phyloP scores from a whole-genome alignment of 2,888 invertebrate genomes.

The Patella pellucida region DNA sequence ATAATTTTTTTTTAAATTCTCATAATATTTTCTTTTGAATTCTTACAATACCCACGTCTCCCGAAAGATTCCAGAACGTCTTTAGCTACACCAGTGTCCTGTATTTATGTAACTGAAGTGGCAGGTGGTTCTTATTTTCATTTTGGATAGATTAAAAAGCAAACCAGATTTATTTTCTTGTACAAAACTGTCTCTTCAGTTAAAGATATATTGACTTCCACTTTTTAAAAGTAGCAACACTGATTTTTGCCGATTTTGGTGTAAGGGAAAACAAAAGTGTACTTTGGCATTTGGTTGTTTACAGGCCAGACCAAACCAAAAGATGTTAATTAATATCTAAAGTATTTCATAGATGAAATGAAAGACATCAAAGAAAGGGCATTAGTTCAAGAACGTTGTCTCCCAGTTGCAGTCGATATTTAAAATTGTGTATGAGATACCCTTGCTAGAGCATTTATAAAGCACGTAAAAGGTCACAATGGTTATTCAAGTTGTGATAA shows the following conservation, averaged over 20 bases:
- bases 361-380: background rate
- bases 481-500: constrained; percentile 52
- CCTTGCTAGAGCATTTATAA: constrained; percentile 51
- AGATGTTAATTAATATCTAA: constrained; percentile 27
- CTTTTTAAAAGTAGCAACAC: constrained; percentile 27
- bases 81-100: constrained; percentile 20
- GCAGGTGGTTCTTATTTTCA: too few species aligned
- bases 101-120: constrained; percentile 11
- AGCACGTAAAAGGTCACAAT: constrained; percentile 42
- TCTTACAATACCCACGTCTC: constrained; percentile 21
- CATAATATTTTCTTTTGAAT: too few species aligned
- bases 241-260: constrained; percentile 35
- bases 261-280: constrained; percentile 2
- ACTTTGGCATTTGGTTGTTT: constrained; percentile 34
- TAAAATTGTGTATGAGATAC: constrained; percentile 55
- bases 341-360: constrained; percentile 30
- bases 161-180: background rate
- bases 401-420: too few species aligned
- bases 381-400: background rate
- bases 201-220: constrained; percentile 33
- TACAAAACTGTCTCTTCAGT: constrained; percentile 12
- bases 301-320: too few species aligned
- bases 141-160: constrained; percentile 7
- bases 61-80: constrained; percentile 33
- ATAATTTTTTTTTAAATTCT: too few species aligned